These are phyloP conservation scores for Hydriomena furcata DNA, from an alignment of 2,888 invertebrate genomes.

Conservation along the genomic window DNA sequence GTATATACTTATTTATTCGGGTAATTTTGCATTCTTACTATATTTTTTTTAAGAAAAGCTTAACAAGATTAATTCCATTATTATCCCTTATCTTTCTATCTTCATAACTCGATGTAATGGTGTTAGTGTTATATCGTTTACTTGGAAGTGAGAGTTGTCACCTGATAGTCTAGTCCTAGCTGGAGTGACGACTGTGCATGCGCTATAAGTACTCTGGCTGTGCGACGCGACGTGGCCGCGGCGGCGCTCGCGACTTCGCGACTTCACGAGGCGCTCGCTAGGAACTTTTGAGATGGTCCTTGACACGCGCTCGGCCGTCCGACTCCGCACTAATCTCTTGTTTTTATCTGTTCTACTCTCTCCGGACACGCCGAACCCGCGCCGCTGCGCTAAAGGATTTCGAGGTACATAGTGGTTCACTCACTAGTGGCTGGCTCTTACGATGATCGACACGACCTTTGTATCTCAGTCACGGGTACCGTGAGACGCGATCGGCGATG, in stretches of 20 bases:
- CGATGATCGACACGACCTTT: constrained; percentile 72
- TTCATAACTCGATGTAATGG: constrained; percentile 77
- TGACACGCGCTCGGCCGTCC: constrained; percentile 83
- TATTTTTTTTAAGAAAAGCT: constrained; percentile 62
- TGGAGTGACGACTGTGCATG: constrained; percentile 30
- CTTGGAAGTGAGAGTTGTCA: constrained; percentile 68
- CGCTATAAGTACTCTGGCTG: constrained; percentile 43
- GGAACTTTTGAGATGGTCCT: constrained; percentile 98
- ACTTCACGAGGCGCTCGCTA: constrained; percentile 72
- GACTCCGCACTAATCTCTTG: constrained; percentile 81
- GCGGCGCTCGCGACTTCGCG: too few species aligned
- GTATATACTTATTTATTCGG: constrained; percentile 46
- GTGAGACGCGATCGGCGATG: constrained; percentile 68
- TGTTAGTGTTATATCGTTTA: constrained; percentile 61
- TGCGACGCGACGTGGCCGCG: constrained; percentile 34
- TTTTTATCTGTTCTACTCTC: constrained; percentile 88
- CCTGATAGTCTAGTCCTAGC: constrained; percentile 49
- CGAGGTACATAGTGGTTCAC: constrained; percentile 89
- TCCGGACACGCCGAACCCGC: constrained; percentile 87
- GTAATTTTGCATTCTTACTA: constrained; percentile 60
- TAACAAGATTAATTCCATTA: constrained; percentile 49
- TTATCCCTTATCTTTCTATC: constrained; percentile 62
- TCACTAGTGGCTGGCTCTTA: constrained; percentile 80
- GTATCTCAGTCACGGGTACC: constrained; percentile 69
- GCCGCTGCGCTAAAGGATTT: constrained; percentile 90